phyloP scores from a whole-genome alignment of 2,888 invertebrate genomes.

The Cosmia pyralina region DNA sequence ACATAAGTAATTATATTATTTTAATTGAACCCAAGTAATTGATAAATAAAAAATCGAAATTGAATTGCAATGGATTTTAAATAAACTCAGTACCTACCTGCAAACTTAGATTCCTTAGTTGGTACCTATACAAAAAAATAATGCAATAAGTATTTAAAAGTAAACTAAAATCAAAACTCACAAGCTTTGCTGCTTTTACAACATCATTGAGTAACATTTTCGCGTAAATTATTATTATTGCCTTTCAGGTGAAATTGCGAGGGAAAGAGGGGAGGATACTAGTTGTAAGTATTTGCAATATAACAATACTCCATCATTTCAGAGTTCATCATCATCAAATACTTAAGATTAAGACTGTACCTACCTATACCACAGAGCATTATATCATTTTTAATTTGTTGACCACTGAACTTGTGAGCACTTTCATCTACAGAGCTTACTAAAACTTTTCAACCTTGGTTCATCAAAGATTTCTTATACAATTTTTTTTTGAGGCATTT shows the following conservation, averaged over 20 bases:
- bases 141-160: constrained; percentile 9
- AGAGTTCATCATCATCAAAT: constrained; percentile 8
- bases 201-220: constrained; percentile 34
- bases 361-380: neutral
- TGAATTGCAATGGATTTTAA: neutral
- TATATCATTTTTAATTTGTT: neutral
- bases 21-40: constrained; percentile 21
- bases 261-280: constrained; percentile 93
- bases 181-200: constrained; percentile 44
- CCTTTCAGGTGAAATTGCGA: constrained; percentile 93
- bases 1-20: constrained; percentile 17
- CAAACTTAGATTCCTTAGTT: constrained; percentile 2
- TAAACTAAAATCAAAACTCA: constrained; percentile 37
- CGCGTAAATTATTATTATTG: constrained; percentile 65
- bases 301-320: neutral
- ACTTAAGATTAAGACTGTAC: neutral
- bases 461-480: neutral
- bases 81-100: constrained; percentile 20
- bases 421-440: neutral
- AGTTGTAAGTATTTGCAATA: constrained; percentile 91
- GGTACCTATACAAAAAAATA: constrained; percentile 2
- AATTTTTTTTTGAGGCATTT: neutral
- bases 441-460: neutral
- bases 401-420: neutral
- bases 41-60: neutral